Percentiles rank a stretch among this genome's conserved stretches.
These are phyloP conservation scores for Ptyas mucosa DNA, from an alignment of 2,113 vertebrate genomes.

Conservation along the genomic window DNA sequence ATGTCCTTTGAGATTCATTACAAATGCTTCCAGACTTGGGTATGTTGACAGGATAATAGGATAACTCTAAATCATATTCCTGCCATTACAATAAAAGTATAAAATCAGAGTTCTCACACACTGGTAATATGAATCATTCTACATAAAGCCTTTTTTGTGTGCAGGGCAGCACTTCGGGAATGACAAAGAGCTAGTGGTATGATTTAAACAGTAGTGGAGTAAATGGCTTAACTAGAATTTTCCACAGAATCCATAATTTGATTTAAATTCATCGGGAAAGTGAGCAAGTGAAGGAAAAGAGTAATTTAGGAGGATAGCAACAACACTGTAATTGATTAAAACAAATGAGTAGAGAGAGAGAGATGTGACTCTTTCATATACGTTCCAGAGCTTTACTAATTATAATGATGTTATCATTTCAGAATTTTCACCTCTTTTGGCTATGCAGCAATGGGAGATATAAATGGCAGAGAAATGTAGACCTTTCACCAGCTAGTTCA, in stretches of 20 bases:
- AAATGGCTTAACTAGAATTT: not conserved
- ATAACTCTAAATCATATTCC: not conserved
- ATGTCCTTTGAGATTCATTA: conserved; percentile 32
- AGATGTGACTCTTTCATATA: not conserved
- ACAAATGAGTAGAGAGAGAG: not conserved
- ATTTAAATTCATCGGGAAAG: not conserved
- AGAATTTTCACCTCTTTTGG: not conserved
- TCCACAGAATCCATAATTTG: not conserved
- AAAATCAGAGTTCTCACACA: not conserved
- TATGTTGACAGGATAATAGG: not conserved
- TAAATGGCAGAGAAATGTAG: not conserved
- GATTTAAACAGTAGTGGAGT: not conserved
- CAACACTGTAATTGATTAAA: not conserved
- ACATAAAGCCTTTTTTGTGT: not conserved
- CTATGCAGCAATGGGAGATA: not conserved
- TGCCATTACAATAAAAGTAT: not conserved
- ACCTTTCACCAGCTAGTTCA: not conserved
- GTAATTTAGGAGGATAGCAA: not conserved
- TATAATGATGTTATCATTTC: not conserved
- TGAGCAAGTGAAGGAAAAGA: not conserved
- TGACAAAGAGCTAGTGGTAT: not conserved
- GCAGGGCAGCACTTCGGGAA: not conserved
- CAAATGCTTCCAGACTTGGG: conserved; percentile 7
- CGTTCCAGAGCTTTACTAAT: not conserved
- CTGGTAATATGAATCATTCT: not conserved